Conservation (phyloP, 2,113 vertebrate species). For the Merops nubicus region DNA sequence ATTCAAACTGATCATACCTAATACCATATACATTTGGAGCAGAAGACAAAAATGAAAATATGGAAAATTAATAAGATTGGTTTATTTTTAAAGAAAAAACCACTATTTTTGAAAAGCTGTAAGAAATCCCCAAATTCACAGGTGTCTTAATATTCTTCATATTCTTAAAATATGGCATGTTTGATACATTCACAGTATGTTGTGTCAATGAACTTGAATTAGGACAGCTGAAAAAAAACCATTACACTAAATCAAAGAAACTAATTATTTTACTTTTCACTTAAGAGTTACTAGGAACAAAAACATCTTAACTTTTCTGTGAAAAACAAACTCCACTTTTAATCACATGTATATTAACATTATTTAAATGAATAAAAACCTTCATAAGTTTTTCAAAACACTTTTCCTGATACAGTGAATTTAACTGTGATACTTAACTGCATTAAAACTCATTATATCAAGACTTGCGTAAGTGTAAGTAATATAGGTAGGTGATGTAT, state of each 20-base stretch:
- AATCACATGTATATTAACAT: not conserved
- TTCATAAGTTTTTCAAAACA: not conserved
- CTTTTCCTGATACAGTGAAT: constrained; percentile 27
- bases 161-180: not conserved
- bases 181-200: not conserved
- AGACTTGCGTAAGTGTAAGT: constrained; percentile 32
- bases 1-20: not conserved
- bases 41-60: not conserved
- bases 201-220: not conserved
- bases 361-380: not conserved
- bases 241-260: constrained; percentile 13
- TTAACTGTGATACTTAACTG: not conserved
- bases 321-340: not conserved
- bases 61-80: not conserved
- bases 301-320: not conserved
- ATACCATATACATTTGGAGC: not conserved
- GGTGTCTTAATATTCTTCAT: not conserved
- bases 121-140: not conserved
- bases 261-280: constrained; percentile 3
- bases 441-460: constrained; percentile 45
- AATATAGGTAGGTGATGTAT: constrained; percentile 54
- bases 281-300: not conserved
- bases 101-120: not conserved
- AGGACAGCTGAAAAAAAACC: not conserved
- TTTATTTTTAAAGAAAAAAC: not conserved